These are phyloP conservation scores for Brachionus koreanus DNA, from an alignment of 1,140 invertebrate species.

Conservation along the genomic window DNA sequence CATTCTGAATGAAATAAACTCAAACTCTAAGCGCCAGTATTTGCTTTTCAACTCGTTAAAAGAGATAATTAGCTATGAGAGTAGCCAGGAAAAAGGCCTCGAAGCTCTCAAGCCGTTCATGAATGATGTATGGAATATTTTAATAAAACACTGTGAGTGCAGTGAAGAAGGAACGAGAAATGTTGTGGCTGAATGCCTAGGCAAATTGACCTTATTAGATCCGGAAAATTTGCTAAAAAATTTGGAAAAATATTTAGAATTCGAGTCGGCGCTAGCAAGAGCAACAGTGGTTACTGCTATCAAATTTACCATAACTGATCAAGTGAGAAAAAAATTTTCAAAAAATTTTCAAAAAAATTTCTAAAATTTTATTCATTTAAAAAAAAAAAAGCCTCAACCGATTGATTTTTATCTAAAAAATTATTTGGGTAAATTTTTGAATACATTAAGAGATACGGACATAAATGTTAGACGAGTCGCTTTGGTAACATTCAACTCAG, in stretches of 20 bases:
- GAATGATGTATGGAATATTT: slow-evolving; percentile 52
- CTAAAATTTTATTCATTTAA: neutral
- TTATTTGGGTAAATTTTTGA: slow-evolving; percentile 77
- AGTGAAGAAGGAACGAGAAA: slow-evolving; percentile 91
- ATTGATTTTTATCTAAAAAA: slow-evolving; percentile 81
- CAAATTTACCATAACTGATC: slow-evolving; percentile 95
- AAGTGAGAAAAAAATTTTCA: slow-evolving; percentile 45
- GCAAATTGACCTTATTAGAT: slow-evolving; percentile 92
- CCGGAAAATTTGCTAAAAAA: slow-evolving; percentile 64
- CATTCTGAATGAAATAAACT: slow-evolving; percentile 85
- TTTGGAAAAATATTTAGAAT: slow-evolving; percentile 53
- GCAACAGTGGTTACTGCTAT: slow-evolving; percentile 96
- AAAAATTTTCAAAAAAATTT: too few species aligned
- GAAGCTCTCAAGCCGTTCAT: slow-evolving; percentile 40
- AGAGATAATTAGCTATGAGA: slow-evolving; percentile 67
- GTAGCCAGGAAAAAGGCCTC: slow-evolving; percentile 27
- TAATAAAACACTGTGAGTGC: slow-evolving; percentile 90
- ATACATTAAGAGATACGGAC: slow-evolving; percentile 79
- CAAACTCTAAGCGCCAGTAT: slow-evolving; percentile 88
- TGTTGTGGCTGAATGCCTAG: slow-evolving; percentile 95
- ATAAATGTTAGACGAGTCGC: slow-evolving; percentile 90
- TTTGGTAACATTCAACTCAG: slow-evolving; percentile 93
- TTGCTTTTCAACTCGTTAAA: slow-evolving; percentile 90
- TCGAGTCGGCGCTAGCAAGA: slow-evolving; percentile 73
- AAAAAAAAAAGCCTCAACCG: slow-evolving; percentile 70